Percentiles rank a stretch among this genome's conserved stretches.
Evolutionary conservation across 2,888 invertebrate species (phyloP).

Genomic region (Tuberolachnus salignus): DNA sequence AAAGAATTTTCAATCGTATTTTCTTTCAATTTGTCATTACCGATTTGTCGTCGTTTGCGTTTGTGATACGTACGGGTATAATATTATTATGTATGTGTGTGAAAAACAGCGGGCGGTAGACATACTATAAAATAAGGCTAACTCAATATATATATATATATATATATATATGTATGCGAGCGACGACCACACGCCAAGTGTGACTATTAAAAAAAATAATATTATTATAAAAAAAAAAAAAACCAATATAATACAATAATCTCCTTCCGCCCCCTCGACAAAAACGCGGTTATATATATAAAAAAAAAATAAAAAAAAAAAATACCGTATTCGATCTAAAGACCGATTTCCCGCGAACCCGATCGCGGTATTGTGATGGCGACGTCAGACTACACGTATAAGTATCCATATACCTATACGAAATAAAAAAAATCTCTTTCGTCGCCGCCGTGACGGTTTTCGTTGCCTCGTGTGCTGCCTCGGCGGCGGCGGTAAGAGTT

Average conservation of each 20-base stretch:
- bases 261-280: slow-evolving; percentile 19
- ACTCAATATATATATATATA: background rate
- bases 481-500: background rate
- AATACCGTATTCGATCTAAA: background rate
- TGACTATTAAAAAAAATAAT: slow-evolving; percentile 24
- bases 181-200: slow-evolving; percentile 50
- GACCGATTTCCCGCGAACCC: background rate
- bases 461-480: slow-evolving; percentile 4
- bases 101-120: slow-evolving; percentile 14
- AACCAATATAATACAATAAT: slow-evolving; percentile 17
- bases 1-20: slow-evolving; percentile 11
- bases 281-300: background rate
- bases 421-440: background rate
- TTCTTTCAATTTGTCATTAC: slow-evolving; percentile 36
- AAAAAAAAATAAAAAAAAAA: background rate
- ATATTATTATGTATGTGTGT: background rate
- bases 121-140: background rate
- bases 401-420: no score
- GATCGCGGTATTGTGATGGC: no score
- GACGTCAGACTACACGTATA: no score
- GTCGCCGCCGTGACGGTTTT: slow-evolving; percentile 26
- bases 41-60: slow-evolving; percentile 38
- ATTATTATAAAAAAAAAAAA: slow-evolving; percentile 1
- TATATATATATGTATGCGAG: background rate
- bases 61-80: background rate